Conservation (phyloP, 2,797 vertebrate species). For the Rhinophrynus dorsalis region DNA sequence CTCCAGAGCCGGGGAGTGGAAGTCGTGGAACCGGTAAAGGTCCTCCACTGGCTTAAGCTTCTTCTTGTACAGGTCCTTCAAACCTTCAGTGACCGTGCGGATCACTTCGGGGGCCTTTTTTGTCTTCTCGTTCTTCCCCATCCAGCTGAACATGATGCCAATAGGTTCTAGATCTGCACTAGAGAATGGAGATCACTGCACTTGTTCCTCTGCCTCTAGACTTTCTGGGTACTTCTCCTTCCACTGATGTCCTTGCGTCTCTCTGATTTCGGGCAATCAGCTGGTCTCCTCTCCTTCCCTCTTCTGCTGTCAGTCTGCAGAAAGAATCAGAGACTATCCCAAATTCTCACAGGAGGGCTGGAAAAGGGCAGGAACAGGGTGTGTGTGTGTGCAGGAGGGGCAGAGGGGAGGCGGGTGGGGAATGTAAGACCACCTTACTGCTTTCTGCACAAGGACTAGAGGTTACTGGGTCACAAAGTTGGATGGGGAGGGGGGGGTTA, state of each 20-base stretch:
- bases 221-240: too few relatives aligned
- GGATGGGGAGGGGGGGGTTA: neutral
- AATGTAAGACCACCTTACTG: slow-evolving; percentile 28
- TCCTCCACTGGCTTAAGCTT: slow-evolving; percentile 89
- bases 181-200: neutral
- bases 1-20: slow-evolving; percentile 85
- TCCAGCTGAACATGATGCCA: slow-evolving; percentile 86
- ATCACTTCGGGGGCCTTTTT: slow-evolving; percentile 85
- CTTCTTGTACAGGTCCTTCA: slow-evolving; percentile 84
- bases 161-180: neutral
- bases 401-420: slow-evolving; percentile 12
- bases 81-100: slow-evolving; percentile 87
- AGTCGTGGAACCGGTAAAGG: slow-evolving; percentile 86
- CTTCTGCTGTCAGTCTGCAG: neutral
- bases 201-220: too few relatives aligned
- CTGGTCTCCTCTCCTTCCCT: neutral
- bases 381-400: slow-evolving; percentile 32
- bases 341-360: slow-evolving; percentile 13
- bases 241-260: too few relatives aligned
- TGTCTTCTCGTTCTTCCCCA: slow-evolving; percentile 78
- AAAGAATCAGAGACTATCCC: neutral
- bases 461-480: slow-evolving; percentile 1
- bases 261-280: too few relatives aligned
- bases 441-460: neutral
- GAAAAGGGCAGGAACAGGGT: slow-evolving; percentile 46